Base-by-base conservation (phyloP, 2,888 invertebrate genomes). In the Andrena praecox region DNA sequence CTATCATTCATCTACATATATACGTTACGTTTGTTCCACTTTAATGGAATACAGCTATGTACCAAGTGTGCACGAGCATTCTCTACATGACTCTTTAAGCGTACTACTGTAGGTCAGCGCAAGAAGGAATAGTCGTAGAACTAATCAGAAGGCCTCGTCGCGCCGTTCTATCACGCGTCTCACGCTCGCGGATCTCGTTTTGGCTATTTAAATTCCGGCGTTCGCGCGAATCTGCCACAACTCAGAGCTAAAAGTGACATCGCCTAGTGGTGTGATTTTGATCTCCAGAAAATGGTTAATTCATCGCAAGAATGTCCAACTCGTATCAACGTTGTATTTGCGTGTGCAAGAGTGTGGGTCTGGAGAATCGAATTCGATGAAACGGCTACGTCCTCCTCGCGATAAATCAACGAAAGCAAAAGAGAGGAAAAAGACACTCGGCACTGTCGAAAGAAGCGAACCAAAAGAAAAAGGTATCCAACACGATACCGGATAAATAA, bases 141-240 rank as follows among this genome's bases (percentile, higher is more conserved):
- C 24, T 33, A 29, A 64, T 35, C n/a, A 12, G 33, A 6, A 24
- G 16, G 24, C 31, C 76, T 64, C 76, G 63, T 64, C 33, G 42
- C 54, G 27, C 24, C 72, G 29, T 52, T 62, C 56, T 35, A 4
- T 31, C 10, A 60, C 67, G 52, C 59, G 63, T 4, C 27, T 33
- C 48, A 50, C 29, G 71, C 33, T 60, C 81, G 68, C 75, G 75
- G 71, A 76, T 56, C 62, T 16, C 64, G 64, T 69, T 16, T 12
- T 20, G 8, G 35, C 16, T 35, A 6, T n/a, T 42, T 42, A 50
- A n/a, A 27, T 20, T 59, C 33, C 16, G 16, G 56, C 42, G 50
- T 54, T 73, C 73, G 31, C 69, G 75, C 75, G 70, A 70, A 76
- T 76, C 64, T 66, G 70, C 66, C 76, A 66, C 76, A 80, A 59